Conservation (phyloP, 2,113 vertebrate genomes). For the Gadus chalcogrammus region DNA sequence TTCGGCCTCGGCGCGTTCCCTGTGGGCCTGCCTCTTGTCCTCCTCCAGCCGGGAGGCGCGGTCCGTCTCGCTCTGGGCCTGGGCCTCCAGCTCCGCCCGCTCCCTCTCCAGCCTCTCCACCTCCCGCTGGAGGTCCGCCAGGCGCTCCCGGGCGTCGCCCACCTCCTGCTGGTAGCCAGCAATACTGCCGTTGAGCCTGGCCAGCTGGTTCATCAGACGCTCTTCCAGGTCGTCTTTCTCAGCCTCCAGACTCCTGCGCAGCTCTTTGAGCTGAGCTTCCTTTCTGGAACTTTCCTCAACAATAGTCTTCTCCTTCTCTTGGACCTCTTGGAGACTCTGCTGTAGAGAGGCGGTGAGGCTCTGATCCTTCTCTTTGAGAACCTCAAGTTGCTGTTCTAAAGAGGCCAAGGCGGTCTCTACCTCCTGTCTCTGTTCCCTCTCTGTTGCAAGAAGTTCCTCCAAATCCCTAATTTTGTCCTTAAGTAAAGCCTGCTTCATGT, state of each 20-base stretch:
- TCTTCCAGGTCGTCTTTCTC: constrained; percentile 97
- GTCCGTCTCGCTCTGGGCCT: constrained; percentile 71
- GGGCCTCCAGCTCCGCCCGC: constrained; percentile 68
- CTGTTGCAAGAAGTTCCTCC: constrained; percentile 50
- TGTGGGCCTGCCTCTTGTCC: constrained; percentile 82
- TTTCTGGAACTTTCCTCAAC: constrained; percentile 58
- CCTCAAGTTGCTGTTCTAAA: constrained; percentile 45
- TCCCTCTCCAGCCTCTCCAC: constrained; percentile 74
- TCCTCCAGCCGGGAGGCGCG: constrained; percentile 79
- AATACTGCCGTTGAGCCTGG: constrained; percentile 95
- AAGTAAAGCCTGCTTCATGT: constrained; percentile 20
- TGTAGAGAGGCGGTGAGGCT: constrained; percentile 46
- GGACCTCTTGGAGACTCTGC: constrained; percentile 53
- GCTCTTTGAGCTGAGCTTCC: constrained; percentile 72
- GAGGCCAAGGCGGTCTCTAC: constrained; percentile 38
- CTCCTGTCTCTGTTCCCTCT: constrained; percentile 52
- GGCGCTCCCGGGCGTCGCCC: constrained; percentile 73
- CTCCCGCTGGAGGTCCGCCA: constrained; percentile 70
- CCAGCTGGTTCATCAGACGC: constrained; percentile 94
- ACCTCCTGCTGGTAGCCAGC: constrained; percentile 93
- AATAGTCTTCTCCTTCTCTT: constrained; percentile 56
- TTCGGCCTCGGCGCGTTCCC: constrained; percentile 76
- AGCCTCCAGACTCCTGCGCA: constrained; percentile 73
- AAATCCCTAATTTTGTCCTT: constrained; percentile 48
- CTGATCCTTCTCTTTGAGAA: constrained; percentile 33